Evolutionary conservation across 1,140 invertebrate species (phyloP), one percentile per base, ranked within the genome.

Genomic region (Neomicropteryx cornuta): DNA sequence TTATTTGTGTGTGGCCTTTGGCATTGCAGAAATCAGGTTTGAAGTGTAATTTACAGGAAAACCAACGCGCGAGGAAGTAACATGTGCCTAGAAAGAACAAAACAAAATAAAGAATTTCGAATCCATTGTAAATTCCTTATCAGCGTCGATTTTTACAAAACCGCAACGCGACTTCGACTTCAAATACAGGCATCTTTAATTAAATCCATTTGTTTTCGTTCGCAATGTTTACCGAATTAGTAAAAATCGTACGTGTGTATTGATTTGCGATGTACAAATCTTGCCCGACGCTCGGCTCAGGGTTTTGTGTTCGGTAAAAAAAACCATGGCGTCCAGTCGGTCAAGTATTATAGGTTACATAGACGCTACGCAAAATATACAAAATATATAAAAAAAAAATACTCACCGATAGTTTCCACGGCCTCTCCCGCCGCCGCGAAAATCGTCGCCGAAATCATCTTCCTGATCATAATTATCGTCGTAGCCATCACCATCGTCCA

Each of bases 341-440:
- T 13, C 10, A 37, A 41, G 18, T 24, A 40, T 39, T 21, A 29
- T 41, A 6, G 16, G 36, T 13, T 4, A 11, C 6, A 27, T 34
- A 6, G 4, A 2, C 18, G 43, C 29, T 37, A 16, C 33, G 34
- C 2, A 23, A 24, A 14, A 39, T 32, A 35, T 30, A 42, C 33
- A 39, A 21, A 10, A 27, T 40, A 40, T n/a, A 16, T 14, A 11
- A 1, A 35, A 29, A 20, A 28, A 33, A 29, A 28, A 43, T 31
- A 28, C 6, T 43, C 47, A 79, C 65, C 74, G 72, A 53, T 75
- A 77, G 22, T 66, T 70, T 40, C 65, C 65, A 35, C 73, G 61
- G 38, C 72, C 67, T 45, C 70, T 57, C 41, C 64, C 62, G 49
- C 70, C 53, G n/a, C 60, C 45, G 33, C 57, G 60, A 39, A 55